Base-by-base conservation (phyloP, 2,113 vertebrate species). In the Siniperca chuatsi region DNA sequence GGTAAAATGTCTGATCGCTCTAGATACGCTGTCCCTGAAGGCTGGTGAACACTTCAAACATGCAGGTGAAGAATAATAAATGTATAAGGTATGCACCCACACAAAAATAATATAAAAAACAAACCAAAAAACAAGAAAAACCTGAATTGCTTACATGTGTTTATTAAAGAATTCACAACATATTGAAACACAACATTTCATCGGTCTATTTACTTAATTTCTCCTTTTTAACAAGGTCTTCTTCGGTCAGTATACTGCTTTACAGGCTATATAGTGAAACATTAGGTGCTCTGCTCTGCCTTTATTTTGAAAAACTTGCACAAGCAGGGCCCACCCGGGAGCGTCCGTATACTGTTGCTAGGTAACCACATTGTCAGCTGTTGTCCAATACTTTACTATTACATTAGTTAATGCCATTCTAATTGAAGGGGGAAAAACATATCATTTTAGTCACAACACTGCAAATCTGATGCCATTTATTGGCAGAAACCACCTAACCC, bases 1-100 rank as follows among this genome's bases (percentile, higher is more conserved):
- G 76, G 69, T 83, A 80, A 89, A 88, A 87, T 74, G 80, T 90
- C 79, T 90, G 84, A 94, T 92, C 25, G 64, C 61, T 81, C 72
- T 60, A 82, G 75, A 86, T 90, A 88, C 5, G 1, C 58, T 15
- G 69, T 66, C 89, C 85, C 87, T 12, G 8, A 60, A 48, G 79
- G 57, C 69, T 55, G 60, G 61, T 64, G 65, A 72, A 72, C 83
- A 78, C 76, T 69, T 70, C 46, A 42, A 72, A 74, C 68, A 82
- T 40, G 54, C 58, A 61, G 79, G 70, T 82, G 54, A 65, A 37
- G 37, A 13, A n/a, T 35, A 48, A 75, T 58, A 23, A 50, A 37
- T 16, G 50, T 23, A 61, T 4, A 15, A 33, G 57, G 37, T 60
- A 25, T 20, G 11, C 2, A 13, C 21, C 44, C 54, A 2, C 55